Percentiles rank a stretch among this genome's conserved stretches.
Conservation (phyloP, 2,797 vertebrate species). For the Schizopygopsis pylzovi region DNA sequence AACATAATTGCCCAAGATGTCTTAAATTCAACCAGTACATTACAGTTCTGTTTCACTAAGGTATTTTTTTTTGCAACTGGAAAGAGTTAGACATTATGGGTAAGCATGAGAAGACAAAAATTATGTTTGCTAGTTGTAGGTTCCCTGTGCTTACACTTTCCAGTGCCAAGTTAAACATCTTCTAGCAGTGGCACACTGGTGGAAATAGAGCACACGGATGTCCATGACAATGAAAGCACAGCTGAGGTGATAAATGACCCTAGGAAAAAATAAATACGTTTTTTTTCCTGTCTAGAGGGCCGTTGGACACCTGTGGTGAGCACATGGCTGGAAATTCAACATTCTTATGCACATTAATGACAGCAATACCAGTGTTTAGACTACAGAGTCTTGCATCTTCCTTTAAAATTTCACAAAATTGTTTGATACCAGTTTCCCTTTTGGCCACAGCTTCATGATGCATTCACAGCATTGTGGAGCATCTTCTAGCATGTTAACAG, state of each 20-base stretch:
- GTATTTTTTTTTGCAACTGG: conserved; percentile 57
- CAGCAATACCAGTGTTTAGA: background rate
- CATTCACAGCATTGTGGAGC: background rate
- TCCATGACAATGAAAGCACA: background rate
- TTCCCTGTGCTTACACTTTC: conserved; percentile 57
- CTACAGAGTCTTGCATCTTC: background rate
- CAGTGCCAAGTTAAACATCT: conserved; percentile 61
- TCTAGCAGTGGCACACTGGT: conserved; percentile 54
- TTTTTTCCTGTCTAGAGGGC: background rate
- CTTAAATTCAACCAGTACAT: conserved; percentile 54
- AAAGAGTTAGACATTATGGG: conserved; percentile 61
- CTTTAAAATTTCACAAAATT: conserved; percentile 21
- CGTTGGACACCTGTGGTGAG: background rate
- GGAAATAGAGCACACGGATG: conserved; percentile 41
- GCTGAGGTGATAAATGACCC: background rate
- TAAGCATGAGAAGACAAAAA: conserved; percentile 64
- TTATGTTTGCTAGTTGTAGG: conserved; percentile 62
- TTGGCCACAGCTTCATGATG: conserved; percentile 56
- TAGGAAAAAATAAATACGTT: background rate
- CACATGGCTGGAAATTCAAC: background rate
- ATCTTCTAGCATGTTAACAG: conserved; percentile 2
- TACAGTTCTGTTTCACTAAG: conserved; percentile 42
- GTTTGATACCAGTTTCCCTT: conserved; percentile 71
- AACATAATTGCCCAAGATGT: conserved; percentile 61
- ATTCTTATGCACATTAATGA: background rate